These are phyloP conservation scores for Drosophila sordidula DNA, from an alignment of 2,888 invertebrate genomes.

Conservation along the genomic window DNA sequence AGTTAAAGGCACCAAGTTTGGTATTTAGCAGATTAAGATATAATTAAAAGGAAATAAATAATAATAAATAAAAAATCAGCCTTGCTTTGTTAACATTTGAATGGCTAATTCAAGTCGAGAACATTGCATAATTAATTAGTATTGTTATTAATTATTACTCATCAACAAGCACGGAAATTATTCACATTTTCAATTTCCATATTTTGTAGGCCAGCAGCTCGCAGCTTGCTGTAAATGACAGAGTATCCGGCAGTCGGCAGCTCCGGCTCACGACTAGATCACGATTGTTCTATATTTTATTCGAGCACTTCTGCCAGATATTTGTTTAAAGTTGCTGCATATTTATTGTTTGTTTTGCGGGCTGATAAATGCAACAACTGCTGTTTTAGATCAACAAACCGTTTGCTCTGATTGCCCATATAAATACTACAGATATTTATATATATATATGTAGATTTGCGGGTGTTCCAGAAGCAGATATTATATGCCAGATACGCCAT, in stretches of 20 bases:
- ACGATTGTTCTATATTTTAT: background rate
- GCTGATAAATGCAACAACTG: conserved; percentile 40
- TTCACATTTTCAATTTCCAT: background rate
- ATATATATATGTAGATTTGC: background rate
- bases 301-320: background rate
- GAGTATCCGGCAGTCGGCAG: background rate
- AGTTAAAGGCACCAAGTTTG: too few relatives aligned
- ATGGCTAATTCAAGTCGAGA: too few relatives aligned
- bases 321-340: conserved; percentile 36
- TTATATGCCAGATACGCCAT: conserved; percentile 23
- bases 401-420: conserved; percentile 13
- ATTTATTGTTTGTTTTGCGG: conserved; percentile 33
- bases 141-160: background rate
- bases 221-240: background rate
- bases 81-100: background rate
- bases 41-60: too few relatives aligned
- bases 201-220: background rate
- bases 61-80: background rate
- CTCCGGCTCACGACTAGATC: background rate
- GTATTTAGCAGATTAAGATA: too few relatives aligned
- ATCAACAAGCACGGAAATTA: background rate
- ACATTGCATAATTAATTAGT: background rate
- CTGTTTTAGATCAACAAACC: conserved; percentile 30
- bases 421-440: background rate
- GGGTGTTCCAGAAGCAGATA: conserved; percentile 25